Base-by-base conservation (phyloP, 2,888 invertebrate species). In the Tiliacea citrago region DNA sequence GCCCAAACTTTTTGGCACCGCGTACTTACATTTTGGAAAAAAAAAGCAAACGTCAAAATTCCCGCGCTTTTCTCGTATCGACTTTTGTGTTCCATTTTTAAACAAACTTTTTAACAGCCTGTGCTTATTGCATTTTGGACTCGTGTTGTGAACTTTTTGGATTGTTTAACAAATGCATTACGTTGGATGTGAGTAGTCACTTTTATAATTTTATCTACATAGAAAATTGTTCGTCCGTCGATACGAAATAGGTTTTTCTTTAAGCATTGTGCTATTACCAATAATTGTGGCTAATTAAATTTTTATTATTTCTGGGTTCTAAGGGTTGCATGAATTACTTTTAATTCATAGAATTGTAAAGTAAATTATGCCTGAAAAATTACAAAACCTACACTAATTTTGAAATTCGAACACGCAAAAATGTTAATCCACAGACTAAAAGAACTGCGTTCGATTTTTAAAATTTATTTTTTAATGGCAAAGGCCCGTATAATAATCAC, bases 181-280 rank as follows among this genome's bases (percentile, higher is more conserved):
- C 94, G 90, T 93, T 94, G 94, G 94, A 93, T 94, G 95, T 96
- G 93, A 95, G 96, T 95, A 94, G 86, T 88, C 88, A 88, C 86
- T 84, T 76, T 90, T 88, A 85, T 84, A 85, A 81, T 72, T 75
- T 55, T 60, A 72, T 69, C 66, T 89, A 90, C 88, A 78, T 75
- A 69, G 91, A 88, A 93, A 92, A 92, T 94, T 95, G 95, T 95
- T 95, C 94, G 95, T 94, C 93, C 93, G 95, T 94, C 92, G 92
- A 92, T 84, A 68, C 21, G 65, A 66, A 83, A 69, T 79, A 62
- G 24, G 57, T 66, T 67, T 63, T 69, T 63, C 24, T 35, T 45
- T 68, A 68, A 0, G 8, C 16, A 70, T 62, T 53, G 29, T 53
- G 16, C 13, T 62, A 68, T 73, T 69, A 57, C 8, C 24, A 73